Evolutionary conservation across 2,113 vertebrate species (phyloP).

Genomic region (Grus americana): DNA sequence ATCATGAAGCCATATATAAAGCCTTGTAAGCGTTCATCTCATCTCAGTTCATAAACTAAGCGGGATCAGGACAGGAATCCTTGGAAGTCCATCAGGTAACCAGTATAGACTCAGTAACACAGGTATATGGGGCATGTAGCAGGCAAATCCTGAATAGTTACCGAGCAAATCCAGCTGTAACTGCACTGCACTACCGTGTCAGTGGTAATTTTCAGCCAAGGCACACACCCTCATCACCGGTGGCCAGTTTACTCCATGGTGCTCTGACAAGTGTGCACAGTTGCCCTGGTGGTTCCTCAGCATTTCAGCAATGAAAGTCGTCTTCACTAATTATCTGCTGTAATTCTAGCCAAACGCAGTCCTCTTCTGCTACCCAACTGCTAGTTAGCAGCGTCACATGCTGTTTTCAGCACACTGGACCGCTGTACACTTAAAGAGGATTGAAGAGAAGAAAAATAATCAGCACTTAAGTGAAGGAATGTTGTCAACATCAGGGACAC

Average conservation of each 20-base stretch:
- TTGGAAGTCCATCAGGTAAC: neutral
- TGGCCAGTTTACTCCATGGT: neutral
- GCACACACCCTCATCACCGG: neutral
- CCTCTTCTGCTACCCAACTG: neutral
- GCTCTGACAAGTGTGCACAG: neutral
- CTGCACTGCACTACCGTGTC: neutral
- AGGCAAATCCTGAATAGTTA: neutral
- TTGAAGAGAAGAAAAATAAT: neutral
- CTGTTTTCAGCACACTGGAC: neutral
- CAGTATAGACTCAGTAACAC: neutral
- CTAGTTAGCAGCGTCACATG: neutral
- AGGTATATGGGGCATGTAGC: rapidly evolving
- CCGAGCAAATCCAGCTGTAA: neutral
- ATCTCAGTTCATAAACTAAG: neutral
- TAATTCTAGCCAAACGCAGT: neutral
- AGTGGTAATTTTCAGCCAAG: neutral
- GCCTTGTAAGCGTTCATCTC: neutral
- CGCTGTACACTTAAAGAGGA: neutral
- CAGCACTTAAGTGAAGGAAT: neutral
- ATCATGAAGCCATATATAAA: neutral
- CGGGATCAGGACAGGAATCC: neutral
- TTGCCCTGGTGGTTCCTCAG: neutral
- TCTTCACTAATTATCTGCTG: neutral
- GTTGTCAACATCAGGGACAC: neutral
- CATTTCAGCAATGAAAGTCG: neutral